Evolutionary conservation across 2,888 invertebrate species (phyloP).

Genomic region (Abrostola tripartita): DNA sequence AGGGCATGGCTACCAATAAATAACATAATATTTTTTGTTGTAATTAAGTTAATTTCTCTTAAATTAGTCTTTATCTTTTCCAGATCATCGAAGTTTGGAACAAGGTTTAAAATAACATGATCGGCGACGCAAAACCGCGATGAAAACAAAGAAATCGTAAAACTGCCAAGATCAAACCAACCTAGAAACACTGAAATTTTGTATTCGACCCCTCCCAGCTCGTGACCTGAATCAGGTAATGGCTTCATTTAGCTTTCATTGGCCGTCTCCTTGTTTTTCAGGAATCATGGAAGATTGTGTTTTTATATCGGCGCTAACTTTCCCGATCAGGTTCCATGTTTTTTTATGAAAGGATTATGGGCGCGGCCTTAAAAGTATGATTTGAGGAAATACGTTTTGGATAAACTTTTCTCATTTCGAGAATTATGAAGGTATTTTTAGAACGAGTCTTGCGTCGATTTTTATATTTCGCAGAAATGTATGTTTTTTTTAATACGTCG

Average conservation of each 20-base stretch:
- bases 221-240: slow-evolving; percentile 41
- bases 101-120: not conserved
- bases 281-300: slow-evolving; percentile 20
- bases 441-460: not conserved
- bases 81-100: no score
- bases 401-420: not conserved
- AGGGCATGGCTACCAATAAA: no score
- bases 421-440: not conserved
- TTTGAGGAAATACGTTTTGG: not conserved
- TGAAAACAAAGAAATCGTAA: not conserved
- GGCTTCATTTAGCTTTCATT: slow-evolving; percentile 37
- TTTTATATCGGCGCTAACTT: slow-evolving; percentile 18
- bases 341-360: slow-evolving; percentile 17
- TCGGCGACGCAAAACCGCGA: not conserved
- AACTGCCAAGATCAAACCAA: slow-evolving; percentile 9
- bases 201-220: slow-evolving; percentile 23
- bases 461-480: not conserved
- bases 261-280: slow-evolving; percentile 37
- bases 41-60: no score
- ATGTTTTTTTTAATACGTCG: no score
- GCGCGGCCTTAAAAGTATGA: not conserved
- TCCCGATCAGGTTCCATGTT: slow-evolving; percentile 15
- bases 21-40: no score
- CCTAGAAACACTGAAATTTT: slow-evolving; percentile 15
- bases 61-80: no score